Percentiles rank a stretch among this genome's conserved stretches.
Evolutionary conservation across 64 coral and sea anemone species (phyloP).

Genomic region (Porites lutea): DNA sequence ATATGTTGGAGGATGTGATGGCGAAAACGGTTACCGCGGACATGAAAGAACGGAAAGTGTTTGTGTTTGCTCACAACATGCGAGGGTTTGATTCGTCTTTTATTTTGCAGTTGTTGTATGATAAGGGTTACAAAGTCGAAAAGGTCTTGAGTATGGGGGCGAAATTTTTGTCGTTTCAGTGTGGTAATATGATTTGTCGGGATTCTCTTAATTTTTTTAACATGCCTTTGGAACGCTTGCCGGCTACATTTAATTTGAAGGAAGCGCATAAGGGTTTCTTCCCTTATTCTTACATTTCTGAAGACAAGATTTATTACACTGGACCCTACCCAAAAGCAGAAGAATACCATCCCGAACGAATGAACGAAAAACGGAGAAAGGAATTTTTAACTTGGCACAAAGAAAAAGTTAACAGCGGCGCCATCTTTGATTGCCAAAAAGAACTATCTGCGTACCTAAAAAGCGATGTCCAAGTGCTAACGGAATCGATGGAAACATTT

Average conservation of each 20-base stretch:
- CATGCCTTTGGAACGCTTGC: neutral
- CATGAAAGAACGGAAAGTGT: too few species aligned
- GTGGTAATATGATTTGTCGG: neutral
- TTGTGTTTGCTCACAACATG: too few species aligned
- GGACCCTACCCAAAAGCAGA: neutral
- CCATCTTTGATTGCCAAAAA: slow-evolving; percentile 30
- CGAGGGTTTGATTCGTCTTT: too few species aligned
- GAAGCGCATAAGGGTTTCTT: slow-evolving; percentile 54
- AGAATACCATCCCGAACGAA: neutral
- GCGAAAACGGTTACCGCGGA: too few species aligned
- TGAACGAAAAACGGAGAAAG: neutral
- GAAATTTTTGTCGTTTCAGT: neutral
- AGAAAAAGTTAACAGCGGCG: neutral
- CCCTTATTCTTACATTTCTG: slow-evolving; percentile 56
- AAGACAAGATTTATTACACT: neutral
- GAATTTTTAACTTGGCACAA: neutral
- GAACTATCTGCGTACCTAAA: neutral
- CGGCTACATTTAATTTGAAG: slow-evolving; percentile 4
- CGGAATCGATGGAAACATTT: neutral
- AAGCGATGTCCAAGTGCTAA: slow-evolving; percentile 35
- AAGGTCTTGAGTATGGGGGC: neutral
- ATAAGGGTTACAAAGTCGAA: too few species aligned
- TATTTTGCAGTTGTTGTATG: too few species aligned
- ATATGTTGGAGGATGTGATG: too few species aligned
- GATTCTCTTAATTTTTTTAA: neutral